Base-by-base conservation (phyloP, 2,113 vertebrate genomes). In the Maccullochella peelii region DNA sequence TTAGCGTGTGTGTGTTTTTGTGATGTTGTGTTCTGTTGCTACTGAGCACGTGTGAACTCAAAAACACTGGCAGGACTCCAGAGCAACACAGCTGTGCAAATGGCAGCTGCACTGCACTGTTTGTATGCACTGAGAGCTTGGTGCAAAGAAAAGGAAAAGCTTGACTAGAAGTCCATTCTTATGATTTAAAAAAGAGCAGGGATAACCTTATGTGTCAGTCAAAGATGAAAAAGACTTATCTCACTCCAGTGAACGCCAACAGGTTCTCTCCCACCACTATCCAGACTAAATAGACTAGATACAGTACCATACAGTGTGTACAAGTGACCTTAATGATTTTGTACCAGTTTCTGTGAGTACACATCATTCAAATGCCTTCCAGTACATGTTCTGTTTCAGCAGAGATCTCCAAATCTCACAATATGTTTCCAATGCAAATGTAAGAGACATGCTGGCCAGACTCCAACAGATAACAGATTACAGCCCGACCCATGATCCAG, bases 1-100 rank as follows among this genome's bases (percentile, higher is more conserved):
- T 33, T 33, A 33, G 33, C 5, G 33, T 33, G 33, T 33, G 33
- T 33, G 58, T 65, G 15, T 40, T 9, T 27, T 8, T 21, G 73
- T 33, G 30, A 33, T 52, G 66, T 16, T 78, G 20, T 65, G 25
- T 44, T 72, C 1, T 81, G 55, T 57, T 73, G 16, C 65, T 79
- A 27, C 69, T 42, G 69, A 75, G 33, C 74, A 65, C 9, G 38
- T 73, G 84, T 9, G 33, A 57, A 66, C 75, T 79, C 11, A 52
- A 55, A 80, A 59, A 49, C 61, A 55, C 49, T 88, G 86, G 89
- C 87, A 55, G 47, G 4, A 36, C 74, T 86, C 85, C 80, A 84
- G 42, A 50, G 33, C n/a, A 73, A n/a, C 85, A 83, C 84, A 91
- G 90, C 87, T 89, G 90, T 89, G 76, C 27, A 89, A 89, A 89